Percentiles rank a stretch among this genome's conserved stretches.
Evolutionary conservation across 35 echinoderm and acorn worm genomes (phyloP).

Genomic region (Hemicentrotus pulcherrimus): DNA sequence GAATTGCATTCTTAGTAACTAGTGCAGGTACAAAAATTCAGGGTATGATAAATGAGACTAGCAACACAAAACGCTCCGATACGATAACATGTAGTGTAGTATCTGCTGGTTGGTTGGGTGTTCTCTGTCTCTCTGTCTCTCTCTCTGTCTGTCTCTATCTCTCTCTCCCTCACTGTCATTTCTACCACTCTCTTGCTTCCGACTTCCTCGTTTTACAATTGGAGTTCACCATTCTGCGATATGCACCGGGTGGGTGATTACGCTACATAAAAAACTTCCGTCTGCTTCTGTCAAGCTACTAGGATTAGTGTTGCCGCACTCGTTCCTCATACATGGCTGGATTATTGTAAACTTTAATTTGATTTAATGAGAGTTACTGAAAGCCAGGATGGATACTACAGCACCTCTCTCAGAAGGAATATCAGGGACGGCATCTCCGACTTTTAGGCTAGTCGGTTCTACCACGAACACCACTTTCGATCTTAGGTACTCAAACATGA

Average conservation of each 20-base stretch:
- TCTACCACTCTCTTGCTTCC: neutral
- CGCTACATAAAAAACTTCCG: neutral
- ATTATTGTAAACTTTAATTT: neutral
- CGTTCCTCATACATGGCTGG: neutral
- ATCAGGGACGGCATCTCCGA: neutral
- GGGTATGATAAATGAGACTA: neutral
- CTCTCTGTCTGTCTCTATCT: no score
- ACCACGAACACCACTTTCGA: neutral
- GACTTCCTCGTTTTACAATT: neutral
- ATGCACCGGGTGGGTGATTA: neutral
- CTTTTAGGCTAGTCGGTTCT: neutral
- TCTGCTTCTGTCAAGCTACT: neutral
- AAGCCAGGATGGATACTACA: neutral
- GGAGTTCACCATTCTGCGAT: neutral
- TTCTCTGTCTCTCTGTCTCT: no score
- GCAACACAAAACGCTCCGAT: neutral
- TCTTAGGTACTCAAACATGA: neutral
- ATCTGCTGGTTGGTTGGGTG: neutral
- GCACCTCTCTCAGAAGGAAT: neutral
- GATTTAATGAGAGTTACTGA: neutral
- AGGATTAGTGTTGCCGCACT: neutral
- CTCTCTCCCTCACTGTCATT: neutral
- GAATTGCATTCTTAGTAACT: neutral
- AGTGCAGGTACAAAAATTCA: neutral
- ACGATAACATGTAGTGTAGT: neutral